Percentiles rank a stretch among this genome's conserved stretches.
Conservation (phyloP, 2,888 invertebrate genomes). For the Pseudococcus longispinus region DNA sequence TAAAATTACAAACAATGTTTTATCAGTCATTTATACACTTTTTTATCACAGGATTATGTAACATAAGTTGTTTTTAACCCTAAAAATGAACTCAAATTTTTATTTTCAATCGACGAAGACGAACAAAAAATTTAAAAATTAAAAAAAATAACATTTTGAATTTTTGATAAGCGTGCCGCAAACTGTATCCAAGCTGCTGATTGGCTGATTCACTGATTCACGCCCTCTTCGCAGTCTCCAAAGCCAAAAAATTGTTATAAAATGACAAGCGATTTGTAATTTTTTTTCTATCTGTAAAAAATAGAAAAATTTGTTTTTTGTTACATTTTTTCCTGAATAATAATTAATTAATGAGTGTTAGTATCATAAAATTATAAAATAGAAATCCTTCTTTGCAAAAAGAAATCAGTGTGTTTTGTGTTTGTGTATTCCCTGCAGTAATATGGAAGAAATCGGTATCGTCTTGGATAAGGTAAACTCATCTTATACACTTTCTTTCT, state of each 20-base stretch:
- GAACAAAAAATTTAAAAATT: too few species aligned
- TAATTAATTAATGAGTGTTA: not conserved
- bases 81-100: too few species aligned
- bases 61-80: too few species aligned
- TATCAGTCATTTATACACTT: too few species aligned
- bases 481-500: not conserved
- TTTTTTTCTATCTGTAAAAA: not conserved
- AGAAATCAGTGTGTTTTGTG: not conserved
- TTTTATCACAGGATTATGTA: too few species aligned
- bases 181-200: too few species aligned
- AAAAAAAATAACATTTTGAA: too few species aligned
- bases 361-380: not conserved
- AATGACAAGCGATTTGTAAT: not conserved
- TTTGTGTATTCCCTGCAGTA: not conserved
- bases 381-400: not conserved
- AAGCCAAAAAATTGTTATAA: not conserved
- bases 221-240: too few species aligned
- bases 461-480: conserved; percentile 77
- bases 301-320: not conserved
- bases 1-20: too few species aligned
- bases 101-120: too few species aligned
- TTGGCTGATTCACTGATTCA: too few species aligned
- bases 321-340: not conserved
- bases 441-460: conserved; percentile 84
- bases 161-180: too few species aligned